These are phyloP conservation scores for Cottus gobio DNA, from an alignment of 2,113 vertebrate genomes.

Conservation along the genomic window DNA sequence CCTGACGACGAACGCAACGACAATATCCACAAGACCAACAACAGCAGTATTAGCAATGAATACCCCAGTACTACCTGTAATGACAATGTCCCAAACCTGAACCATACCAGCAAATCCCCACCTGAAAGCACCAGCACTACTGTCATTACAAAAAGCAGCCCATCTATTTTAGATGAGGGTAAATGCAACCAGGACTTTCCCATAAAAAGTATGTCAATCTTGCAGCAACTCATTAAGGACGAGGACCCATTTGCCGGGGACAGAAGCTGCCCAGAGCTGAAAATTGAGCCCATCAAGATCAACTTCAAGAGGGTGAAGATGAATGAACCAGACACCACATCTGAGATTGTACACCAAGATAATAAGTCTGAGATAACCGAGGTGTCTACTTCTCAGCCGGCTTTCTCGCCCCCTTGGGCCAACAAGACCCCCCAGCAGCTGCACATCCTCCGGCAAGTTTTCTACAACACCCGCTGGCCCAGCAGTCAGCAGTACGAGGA, in stretches of 20 bases:
- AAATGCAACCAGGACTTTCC: slow-evolving; percentile 79
- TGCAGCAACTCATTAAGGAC: slow-evolving; percentile 78
- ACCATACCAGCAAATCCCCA: slow-evolving; percentile 77
- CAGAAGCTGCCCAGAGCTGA: slow-evolving; percentile 78
- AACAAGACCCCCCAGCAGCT: slow-evolving; percentile 92
- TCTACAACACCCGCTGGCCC: slow-evolving; percentile 92
- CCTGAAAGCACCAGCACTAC: slow-evolving; percentile 80
- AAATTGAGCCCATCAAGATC: slow-evolving; percentile 93
- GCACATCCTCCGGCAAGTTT: slow-evolving; percentile 91
- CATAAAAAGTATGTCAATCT: slow-evolving; percentile 78
- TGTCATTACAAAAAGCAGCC: slow-evolving; percentile 72
- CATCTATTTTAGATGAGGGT: slow-evolving; percentile 73
- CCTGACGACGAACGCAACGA: slow-evolving; percentile 44
- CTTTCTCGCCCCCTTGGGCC: slow-evolving; percentile 75
- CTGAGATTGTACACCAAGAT: slow-evolving; percentile 70
- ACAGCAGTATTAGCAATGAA: slow-evolving; percentile 68
- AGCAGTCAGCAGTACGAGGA: slow-evolving; percentile 91
- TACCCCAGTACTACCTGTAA: slow-evolving; percentile 56
- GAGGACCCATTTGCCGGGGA: slow-evolving; percentile 81
- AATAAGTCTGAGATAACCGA: slow-evolving; percentile 77
- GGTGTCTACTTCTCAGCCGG: slow-evolving; percentile 50
- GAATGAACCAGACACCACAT: slow-evolving; percentile 84
- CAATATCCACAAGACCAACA: slow-evolving; percentile 57
- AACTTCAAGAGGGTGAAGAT: slow-evolving; percentile 92
- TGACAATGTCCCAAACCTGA: slow-evolving; percentile 69